These are phyloP conservation scores for Eudasyphora cyanicolor DNA, from an alignment of 2,888 invertebrate species.

Conservation along the genomic window DNA sequence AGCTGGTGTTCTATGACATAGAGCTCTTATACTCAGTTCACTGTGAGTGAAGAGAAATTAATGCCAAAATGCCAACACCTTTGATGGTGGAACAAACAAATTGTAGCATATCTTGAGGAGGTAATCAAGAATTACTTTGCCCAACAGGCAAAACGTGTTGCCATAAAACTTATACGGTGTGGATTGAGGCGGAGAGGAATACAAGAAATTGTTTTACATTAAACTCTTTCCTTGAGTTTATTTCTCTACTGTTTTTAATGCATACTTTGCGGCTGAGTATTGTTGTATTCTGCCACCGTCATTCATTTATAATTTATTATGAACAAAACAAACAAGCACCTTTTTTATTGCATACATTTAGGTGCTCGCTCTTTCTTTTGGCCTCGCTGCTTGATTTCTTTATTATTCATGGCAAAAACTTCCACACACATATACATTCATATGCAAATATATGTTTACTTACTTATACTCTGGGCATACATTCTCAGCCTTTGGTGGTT, in stretches of 20 bases:
- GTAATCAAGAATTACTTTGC: slow-evolving; percentile 41
- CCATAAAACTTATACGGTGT: not conserved
- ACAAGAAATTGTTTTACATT: slow-evolving; percentile 7
- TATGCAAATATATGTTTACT: not conserved
- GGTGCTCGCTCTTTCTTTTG: slow-evolving; percentile 48
- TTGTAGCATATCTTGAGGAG: slow-evolving; percentile 59
- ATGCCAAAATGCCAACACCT: slow-evolving; percentile 55
- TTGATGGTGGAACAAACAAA: slow-evolving; percentile 3
- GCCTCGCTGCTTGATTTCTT: slow-evolving; percentile 52
- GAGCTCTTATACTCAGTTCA: not conserved
- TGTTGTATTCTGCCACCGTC: not conserved
- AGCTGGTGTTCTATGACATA: no score
- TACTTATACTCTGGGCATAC: no score
- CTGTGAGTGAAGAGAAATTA: slow-evolving; percentile 16
- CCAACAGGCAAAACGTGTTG: slow-evolving; percentile 23
- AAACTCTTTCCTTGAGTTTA: not conserved
- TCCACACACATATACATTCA: not conserved
- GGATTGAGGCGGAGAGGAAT: not conserved
- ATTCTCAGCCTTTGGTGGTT: not conserved
- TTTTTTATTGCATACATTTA: slow-evolving; percentile 61
- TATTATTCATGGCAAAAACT: slow-evolving; percentile 41
- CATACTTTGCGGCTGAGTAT: slow-evolving; percentile 23
- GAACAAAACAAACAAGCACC: not conserved
- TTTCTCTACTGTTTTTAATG: slow-evolving; percentile 17
- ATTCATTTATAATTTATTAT: slow-evolving; percentile 27